Percentiles rank a stretch among this genome's conserved stretches.
These are phyloP conservation scores for Drosophila prolongata DNA, from an alignment of 2,888 invertebrate genomes.

Conservation along the genomic window DNA sequence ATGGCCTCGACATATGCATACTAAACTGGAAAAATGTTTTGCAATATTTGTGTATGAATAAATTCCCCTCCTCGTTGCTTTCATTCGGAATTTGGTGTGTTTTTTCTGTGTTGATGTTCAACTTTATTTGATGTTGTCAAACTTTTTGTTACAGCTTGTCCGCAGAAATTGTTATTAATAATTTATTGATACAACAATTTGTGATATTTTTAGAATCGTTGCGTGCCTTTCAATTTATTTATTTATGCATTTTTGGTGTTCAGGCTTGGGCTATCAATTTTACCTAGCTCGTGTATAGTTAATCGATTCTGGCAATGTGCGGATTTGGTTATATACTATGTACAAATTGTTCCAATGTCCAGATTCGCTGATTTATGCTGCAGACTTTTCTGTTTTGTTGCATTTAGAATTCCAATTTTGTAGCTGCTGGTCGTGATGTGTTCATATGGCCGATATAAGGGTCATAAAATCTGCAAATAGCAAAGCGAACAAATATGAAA, in stretches of 20 bases:
- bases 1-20: constrained; percentile 44
- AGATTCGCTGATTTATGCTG: constrained; percentile 62
- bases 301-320: constrained; percentile 46
- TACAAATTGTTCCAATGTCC: constrained; percentile 66
- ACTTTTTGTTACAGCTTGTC: constrained; percentile 27
- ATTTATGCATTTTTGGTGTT: constrained; percentile 29
- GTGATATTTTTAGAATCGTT: constrained; percentile 56
- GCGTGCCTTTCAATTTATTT: constrained; percentile 36
- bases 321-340: constrained; percentile 43
- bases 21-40: constrained; percentile 52
- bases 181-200: constrained; percentile 63
- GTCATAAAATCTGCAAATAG: constrained; percentile 68
- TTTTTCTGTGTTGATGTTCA: constrained; percentile 26
- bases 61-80: constrained; percentile 5
- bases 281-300: constrained; percentile 28
- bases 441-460: constrained; percentile 62
- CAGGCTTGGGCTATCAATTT: constrained; percentile 18
- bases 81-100: constrained; percentile 19
- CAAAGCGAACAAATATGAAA: constrained; percentile 55
- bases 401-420: constrained; percentile 25
- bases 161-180: constrained; percentile 48
- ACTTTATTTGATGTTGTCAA: constrained; percentile 48
- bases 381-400: constrained; percentile 34
- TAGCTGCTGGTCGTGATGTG: constrained; percentile 38
- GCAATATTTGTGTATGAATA: constrained; percentile 37